Evolutionary conservation across 2,888 invertebrate species (phyloP), one percentile per base, ranked within the genome.

Genomic region (Nebria brevicollis): DNA sequence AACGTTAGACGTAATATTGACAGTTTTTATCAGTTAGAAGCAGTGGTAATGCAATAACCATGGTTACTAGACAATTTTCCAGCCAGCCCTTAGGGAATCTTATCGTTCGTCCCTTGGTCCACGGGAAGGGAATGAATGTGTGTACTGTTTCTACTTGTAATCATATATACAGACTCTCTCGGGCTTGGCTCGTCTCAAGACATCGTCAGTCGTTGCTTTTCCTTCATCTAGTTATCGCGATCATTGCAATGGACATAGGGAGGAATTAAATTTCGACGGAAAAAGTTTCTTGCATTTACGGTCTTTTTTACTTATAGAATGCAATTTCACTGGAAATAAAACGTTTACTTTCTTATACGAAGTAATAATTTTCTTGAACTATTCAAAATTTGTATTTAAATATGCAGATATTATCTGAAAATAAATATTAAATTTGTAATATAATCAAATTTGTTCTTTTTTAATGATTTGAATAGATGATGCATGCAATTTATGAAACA

Each of bases 11-110:
- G 75, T 68, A 79, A 79, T 79, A 79, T 79, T 79, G 79, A 79
- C 79, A 79, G 75, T 79, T 79, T 79, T 79, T 75, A 79, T 79
- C 75, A 75, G 79, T 79, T 79, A 79, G 74, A 34, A 68, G 54
- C 25, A 13, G 73, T 34, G 20, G 75, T 75, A 79, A 79, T 79
- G 79, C 64, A 79, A 79, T 79, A 79, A 79, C 68, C 74, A 74
- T 43, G 75, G 75, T 74, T 79, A 74, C 79, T 66, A 34, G 74
- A 26, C 54, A 15, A 15, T 72, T 64, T 70, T 70, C 68, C 43
- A n/a, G 2, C 43, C 34, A 34, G 70, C 66, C 78, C 66, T 43
- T 43, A 42, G 74, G 79, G 79, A 73, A 75, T 75, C 68, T 68
- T 79, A 75, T 75, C 79, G 66, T 15, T 66, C 79, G 42, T 72